Conservation (phyloP, 2,888 invertebrate genomes). For the Lathronympha strigana region DNA sequence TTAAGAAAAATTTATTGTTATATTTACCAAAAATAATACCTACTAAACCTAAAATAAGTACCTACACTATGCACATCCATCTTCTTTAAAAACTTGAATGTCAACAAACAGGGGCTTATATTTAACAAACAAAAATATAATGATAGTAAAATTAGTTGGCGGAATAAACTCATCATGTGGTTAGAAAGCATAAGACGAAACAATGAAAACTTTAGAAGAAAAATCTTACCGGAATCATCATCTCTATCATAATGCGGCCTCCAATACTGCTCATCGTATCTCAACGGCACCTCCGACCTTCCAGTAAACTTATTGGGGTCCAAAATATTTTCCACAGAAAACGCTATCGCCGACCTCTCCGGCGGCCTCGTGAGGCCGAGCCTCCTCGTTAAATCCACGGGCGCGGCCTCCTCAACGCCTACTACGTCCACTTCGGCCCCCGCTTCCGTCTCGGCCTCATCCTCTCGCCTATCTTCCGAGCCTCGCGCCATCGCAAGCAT, state of each 20-base stretch:
- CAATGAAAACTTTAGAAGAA: constrained; percentile 2
- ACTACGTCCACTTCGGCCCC: constrained; percentile 78
- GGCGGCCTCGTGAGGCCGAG: constrained; percentile 84
- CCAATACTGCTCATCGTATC: constrained; percentile 85
- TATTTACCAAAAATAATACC: no score
- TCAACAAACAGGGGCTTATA: no score
- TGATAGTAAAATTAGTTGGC: no score
- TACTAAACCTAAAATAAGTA: no score
- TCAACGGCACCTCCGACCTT: constrained; percentile 79
- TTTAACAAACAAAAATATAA: no score
- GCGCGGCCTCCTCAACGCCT: constrained; percentile 78
- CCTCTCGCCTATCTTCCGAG: constrained; percentile 72
- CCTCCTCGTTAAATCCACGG: constrained; percentile 77
- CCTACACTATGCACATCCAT: no score
- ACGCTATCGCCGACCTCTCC: constrained; percentile 87
- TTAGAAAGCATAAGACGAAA: neutral
- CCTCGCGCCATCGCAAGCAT: constrained; percentile 82
- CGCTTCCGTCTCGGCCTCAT: constrained; percentile 67
- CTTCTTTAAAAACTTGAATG: no score
- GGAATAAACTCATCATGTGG: no score
- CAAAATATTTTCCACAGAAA: constrained; percentile 95
- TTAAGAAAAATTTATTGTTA: no score
- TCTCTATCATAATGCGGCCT: constrained; percentile 82
- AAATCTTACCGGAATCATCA: constrained; percentile 82
- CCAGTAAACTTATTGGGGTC: constrained; percentile 96